Base-by-base conservation (phyloP, 2,797 vertebrate species). In the Acanthurus tractus region DNA sequence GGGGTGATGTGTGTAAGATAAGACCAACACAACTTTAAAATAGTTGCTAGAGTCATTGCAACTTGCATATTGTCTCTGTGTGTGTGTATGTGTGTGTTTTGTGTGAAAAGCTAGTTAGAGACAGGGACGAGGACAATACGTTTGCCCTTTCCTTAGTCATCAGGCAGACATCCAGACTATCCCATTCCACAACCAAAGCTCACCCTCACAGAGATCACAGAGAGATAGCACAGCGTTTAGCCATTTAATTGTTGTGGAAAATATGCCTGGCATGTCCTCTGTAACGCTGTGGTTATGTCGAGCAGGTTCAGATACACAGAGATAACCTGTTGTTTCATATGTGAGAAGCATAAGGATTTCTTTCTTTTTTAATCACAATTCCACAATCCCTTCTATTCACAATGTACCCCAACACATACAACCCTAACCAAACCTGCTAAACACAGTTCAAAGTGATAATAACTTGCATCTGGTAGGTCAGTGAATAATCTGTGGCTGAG, bases 211-310 rank as follows among this genome's bases (percentile, higher is more conserved):
- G 44, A 84, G 64, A 83, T 83, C 56, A 54, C 63, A 74, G 56
- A 53, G 58, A 14, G 74, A 88, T 70, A 76, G 54, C 59, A 6
- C 2, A 13, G 53, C 12, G 8, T 70, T 81, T 67, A 83, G 46
- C 48, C 74, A 23, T 65, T 63, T 77, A 78, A 66, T 62, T 65
- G 74, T 75, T 63, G 36, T 61, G 40, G 74, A 69, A 89, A 88
- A 74, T 70, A 88, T 86, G 81, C 29, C 4, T 20, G 76, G 79
- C 48, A 82, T 87, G 86, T 89, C 83, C 79, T 77, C 81, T 49
- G 12, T 74, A 6, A 49, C 7, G 4, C 1, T 23, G 38, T 65
- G 56, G 72, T 45, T 56, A 6, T 69, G 58, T 54, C 9, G 1
- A 6, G 6, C 20, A 0, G 46, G 11, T 34, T 34, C 29, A 34